Evolutionary conservation across 1,140 invertebrate genomes (phyloP), one percentile per base, ranked within the genome.

Genomic region (Oreohelix idahoensis): DNA sequence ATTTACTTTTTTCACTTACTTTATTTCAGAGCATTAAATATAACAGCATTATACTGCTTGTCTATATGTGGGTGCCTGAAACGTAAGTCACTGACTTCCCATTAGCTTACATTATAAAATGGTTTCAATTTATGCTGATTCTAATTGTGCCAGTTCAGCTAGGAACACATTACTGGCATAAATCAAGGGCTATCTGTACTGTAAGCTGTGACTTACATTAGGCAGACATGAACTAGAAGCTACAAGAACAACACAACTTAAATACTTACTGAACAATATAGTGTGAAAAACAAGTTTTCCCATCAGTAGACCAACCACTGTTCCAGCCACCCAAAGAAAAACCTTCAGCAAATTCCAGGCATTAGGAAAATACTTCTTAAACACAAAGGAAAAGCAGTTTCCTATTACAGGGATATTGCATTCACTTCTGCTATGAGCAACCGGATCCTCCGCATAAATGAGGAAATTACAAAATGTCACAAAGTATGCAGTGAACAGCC

Each of bases 361-460:
- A 93, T 90, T 94, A 87, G 90, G 90, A 32, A 94, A 93, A 85
- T 94, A 94, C 79, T 93, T 92, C 0, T 93, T 94, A n/a, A 88
- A 89, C 0, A 94, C 90, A 88, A 94, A 94, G 53, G 94, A 93
- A 89, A 94, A 94, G 36, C 93, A 93, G 89, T 94, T 94, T 5
- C 94, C 94, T 35, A 94, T 92, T 74, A 94, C 90, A n/a, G 94
- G 93, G 84, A 94, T 94, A 80, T 91, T 91, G 83, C 93, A 93
- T 88, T 94, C 94, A 79, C 91, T 92, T 69, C 92, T 89, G 84
- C 93, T 94, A 88, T 94, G 94, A 0, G 94, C 94, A 23, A 94
- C 92, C n/a, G 94, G 94, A 88, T 94, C 94, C 85, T 94, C 94
- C 32, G 94, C 94, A 89, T 94, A 94, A 20, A 94, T 93, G 36